A percentile compares a stretch with the other conserved stretches of the same genome.
phyloP scores from a whole-genome alignment of 2,113 vertebrate genomes.

The Corydoras maculifer region DNA sequence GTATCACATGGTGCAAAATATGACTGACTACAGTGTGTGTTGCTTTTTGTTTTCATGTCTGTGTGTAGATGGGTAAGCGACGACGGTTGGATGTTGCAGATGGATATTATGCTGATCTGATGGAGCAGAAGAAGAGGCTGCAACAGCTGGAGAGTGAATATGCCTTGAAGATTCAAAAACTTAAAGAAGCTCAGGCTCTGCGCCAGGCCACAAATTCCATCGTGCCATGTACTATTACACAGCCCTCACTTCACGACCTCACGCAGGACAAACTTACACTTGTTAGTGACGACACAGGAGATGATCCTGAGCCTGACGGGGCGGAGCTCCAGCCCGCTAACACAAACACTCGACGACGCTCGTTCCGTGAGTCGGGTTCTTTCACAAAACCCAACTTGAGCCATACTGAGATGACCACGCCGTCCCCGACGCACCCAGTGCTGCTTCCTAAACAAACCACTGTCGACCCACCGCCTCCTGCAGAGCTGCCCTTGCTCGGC shows the following conservation, averaged over 20 bases:
- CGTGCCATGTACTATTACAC: conserved; percentile 74
- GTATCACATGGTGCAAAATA: too few species aligned
- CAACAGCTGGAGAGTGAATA: conserved; percentile 94
- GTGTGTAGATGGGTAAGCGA: conserved; percentile 72
- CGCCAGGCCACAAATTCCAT: conserved; percentile 69
- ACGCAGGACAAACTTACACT: conserved; percentile 91
- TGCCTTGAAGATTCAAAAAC: conserved; percentile 91
- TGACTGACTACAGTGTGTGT: not conserved
- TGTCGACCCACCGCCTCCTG: conserved; percentile 58
- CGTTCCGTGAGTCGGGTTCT: conserved; percentile 79
- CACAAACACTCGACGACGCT: conserved; percentile 66
- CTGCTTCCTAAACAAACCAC: conserved; percentile 58
- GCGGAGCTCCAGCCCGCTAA: conserved; percentile 64
- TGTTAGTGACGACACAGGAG: conserved; percentile 77
- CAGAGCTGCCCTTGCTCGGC: conserved; percentile 76
- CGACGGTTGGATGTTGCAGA: conserved; percentile 68
- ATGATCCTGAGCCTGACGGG: conserved; percentile 58
- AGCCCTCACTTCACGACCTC: conserved; percentile 92
- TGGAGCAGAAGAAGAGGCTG: conserved; percentile 84
- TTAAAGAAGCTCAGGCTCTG: conserved; percentile 84
- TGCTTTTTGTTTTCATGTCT: not conserved
- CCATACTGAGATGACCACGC: conserved; percentile 52
- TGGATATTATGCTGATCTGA: conserved; percentile 82
- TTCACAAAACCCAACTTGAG: conserved; percentile 92
- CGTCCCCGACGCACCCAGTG: conserved; percentile 21